These are phyloP conservation scores for Anagyrus pseudococci DNA, from an alignment of 2,888 invertebrate species.

Conservation along the genomic window DNA sequence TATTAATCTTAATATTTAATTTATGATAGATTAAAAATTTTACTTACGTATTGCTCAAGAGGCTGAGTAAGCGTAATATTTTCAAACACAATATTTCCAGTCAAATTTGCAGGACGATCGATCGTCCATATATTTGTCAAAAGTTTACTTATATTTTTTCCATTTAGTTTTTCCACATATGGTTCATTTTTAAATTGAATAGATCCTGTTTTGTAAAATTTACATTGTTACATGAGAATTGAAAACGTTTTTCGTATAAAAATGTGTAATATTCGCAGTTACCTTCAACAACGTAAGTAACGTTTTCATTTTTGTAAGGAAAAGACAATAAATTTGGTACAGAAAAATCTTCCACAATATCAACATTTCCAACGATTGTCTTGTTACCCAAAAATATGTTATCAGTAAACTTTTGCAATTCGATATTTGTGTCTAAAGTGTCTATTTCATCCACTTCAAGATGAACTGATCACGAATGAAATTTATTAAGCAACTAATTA, in stretches of 20 bases:
- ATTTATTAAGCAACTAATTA: too few species aligned
- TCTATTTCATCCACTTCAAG: conserved; percentile 45
- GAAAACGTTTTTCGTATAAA: too few species aligned
- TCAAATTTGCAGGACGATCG: conserved; percentile 52
- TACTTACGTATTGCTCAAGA: too few species aligned
- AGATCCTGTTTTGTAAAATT: conserved; percentile 56
- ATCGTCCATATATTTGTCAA: conserved; percentile 63
- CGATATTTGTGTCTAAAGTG: conserved; percentile 62
- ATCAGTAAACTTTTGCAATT: conserved; percentile 43
- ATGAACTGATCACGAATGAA: conserved; percentile 19
- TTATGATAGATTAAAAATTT: too few species aligned
- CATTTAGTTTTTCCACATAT: conserved; percentile 59
- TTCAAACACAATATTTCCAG: conserved; percentile 48
- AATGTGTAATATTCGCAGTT: conserved; percentile 25
- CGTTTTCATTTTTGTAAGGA: conserved; percentile 39
- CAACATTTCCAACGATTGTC: conserved; percentile 49
- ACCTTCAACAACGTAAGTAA: conserved; percentile 56
- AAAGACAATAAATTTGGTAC: conserved; percentile 41
- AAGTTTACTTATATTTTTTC: conserved; percentile 53
- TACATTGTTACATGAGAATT: conserved; percentile 7
- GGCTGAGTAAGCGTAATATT: conserved; percentile 55
- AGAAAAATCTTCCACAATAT: conserved; percentile 50
- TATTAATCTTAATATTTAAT: too few species aligned
- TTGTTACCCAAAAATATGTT: conserved; percentile 39
- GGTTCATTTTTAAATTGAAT: conserved; percentile 61